phyloP scores from a whole-genome alignment of 1,140 invertebrate species.

The Aphelenchoides fujianensis region DNA sequence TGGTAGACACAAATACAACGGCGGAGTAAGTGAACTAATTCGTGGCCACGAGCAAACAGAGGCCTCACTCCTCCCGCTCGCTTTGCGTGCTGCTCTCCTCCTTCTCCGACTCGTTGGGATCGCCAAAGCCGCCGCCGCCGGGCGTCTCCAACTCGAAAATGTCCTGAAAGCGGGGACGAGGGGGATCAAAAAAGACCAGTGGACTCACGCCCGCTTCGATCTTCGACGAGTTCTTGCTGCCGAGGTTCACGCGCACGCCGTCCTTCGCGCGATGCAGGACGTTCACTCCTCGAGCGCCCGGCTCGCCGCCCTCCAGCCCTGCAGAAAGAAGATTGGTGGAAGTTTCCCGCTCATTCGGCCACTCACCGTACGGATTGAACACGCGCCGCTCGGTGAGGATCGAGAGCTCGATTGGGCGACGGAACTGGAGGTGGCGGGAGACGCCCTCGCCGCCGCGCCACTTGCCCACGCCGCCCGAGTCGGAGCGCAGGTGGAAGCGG shows the following conservation, averaged over 20 bases:
- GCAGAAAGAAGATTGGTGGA: not conserved
- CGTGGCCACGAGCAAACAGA: too few species aligned
- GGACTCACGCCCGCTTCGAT: constrained; percentile 75
- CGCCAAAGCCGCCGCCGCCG: constrained; percentile 66
- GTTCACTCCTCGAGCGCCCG: constrained; percentile 77
- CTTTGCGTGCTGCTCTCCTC: too few species aligned
- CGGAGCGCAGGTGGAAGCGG: constrained; percentile 75
- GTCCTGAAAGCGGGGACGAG: constrained; percentile 66
- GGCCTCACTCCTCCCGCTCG: too few species aligned
- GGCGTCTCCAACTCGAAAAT: constrained; percentile 65
- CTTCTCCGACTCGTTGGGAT: not conserved
- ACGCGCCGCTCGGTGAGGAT: constrained; percentile 89
- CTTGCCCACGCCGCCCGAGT: constrained; percentile 77
- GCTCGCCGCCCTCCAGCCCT: constrained; percentile 76
- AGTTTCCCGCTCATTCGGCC: constrained; percentile 21
- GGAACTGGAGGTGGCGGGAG: constrained; percentile 80
- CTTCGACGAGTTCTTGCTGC: constrained; percentile 78
- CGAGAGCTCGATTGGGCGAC: constrained; percentile 78
- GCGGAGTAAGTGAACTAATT: too few species aligned
- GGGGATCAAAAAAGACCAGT: too few species aligned
- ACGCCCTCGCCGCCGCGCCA: constrained; percentile 84
- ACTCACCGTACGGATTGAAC: constrained; percentile 83
- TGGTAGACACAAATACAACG: too few species aligned
- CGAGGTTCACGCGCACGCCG: constrained; percentile 78
- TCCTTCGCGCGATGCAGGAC: constrained; percentile 70